Evolutionary conservation across 2,888 invertebrate genomes (phyloP).

Genomic region (Mesoligia furuncula): DNA sequence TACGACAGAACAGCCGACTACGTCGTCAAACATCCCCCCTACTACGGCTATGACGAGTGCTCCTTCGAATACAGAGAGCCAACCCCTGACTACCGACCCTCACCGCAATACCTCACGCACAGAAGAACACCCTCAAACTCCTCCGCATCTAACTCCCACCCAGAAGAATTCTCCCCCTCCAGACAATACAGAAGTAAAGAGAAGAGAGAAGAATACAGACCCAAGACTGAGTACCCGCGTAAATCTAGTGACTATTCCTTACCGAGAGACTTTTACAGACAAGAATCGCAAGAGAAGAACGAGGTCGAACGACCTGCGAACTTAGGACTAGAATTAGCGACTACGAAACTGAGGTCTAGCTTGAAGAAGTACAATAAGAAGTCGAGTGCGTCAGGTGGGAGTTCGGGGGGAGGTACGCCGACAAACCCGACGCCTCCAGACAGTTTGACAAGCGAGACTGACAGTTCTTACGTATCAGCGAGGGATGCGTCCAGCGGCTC

Average conservation of each 20-base stretch:
- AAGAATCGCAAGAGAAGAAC: conserved; percentile 79
- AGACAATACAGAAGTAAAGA: conserved; percentile 79
- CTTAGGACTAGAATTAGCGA: conserved; percentile 92
- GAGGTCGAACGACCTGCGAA: conserved; percentile 86
- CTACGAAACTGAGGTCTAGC: conserved; percentile 94
- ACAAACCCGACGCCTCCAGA: conserved; percentile 96
- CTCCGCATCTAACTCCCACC: conserved; percentile 90
- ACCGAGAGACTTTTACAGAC: conserved; percentile 83
- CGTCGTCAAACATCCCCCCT: conserved; percentile 85
- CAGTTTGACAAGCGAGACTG: conserved; percentile 95
- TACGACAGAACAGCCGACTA: conserved; percentile 87
- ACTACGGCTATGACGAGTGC: conserved; percentile 84
- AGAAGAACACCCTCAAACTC: conserved; percentile 95
- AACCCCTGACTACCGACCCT: conserved; percentile 80
- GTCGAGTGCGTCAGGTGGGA: conserved; percentile 88
- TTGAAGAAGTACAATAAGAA: conserved; percentile 93
- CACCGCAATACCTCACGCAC: conserved; percentile 89
- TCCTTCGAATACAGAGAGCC: conserved; percentile 84
- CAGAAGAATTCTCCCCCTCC: conserved; percentile 86
- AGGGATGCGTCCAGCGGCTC: conserved; percentile 93
- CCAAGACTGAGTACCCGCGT: conserved; percentile 83
- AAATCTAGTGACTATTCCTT: conserved; percentile 82
- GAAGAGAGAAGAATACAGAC: conserved; percentile 77
- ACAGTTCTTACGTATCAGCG: conserved; percentile 96
- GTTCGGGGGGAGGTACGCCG: conserved; percentile 93